Base-by-base conservation (phyloP, 2,888 invertebrate genomes). In the Eristalis pertinax region DNA sequence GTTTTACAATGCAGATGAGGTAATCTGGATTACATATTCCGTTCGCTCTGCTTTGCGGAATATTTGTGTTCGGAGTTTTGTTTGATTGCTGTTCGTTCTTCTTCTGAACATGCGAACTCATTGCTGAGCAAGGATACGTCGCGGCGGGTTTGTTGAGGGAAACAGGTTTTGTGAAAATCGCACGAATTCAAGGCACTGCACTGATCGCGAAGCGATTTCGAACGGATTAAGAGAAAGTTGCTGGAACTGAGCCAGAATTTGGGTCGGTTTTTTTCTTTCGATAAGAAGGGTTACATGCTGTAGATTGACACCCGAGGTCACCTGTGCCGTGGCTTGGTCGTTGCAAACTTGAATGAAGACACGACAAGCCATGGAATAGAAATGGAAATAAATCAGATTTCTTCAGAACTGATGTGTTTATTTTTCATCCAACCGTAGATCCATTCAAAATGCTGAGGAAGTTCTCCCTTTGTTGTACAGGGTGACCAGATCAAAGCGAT, bases 1-100 rank as follows among this genome's bases (percentile, higher is more conserved):
- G 78, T 67, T 86, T 82, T 79, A 82, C 86, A 86, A 82, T 86
- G 86, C 86, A 86, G 86, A 86, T 86, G 86, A 86, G 70, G 70
- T 82, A 82, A 82, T 78, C 82, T 79, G 86, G 78, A 85, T 85
- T 72, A 76, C 22, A 68, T 32, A 32, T 77, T 81, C 26, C 35
- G 29, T 64, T 64, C 38, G 41, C 22, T 62, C 60, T 60, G 64
- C 22, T 63, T 38, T 43, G 67, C 22, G 58, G 32, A 60, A 29
- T 26, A 63, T 84, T 73, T 67, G 56, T 85, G 68, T 35, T 24
- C 41, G 38, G 43, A 1, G 32, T 13, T 70, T 63, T 62, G 35
- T 79, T 50, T 74, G 19, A n/a, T 60, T 13, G 41, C 8, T 15
- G 35, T 43, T 43, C n/a, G 8, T 7, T 15, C 29, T 29, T 32